Conservation (phyloP, 2,888 invertebrate species). For the Pristionchus mayeri region DNA sequence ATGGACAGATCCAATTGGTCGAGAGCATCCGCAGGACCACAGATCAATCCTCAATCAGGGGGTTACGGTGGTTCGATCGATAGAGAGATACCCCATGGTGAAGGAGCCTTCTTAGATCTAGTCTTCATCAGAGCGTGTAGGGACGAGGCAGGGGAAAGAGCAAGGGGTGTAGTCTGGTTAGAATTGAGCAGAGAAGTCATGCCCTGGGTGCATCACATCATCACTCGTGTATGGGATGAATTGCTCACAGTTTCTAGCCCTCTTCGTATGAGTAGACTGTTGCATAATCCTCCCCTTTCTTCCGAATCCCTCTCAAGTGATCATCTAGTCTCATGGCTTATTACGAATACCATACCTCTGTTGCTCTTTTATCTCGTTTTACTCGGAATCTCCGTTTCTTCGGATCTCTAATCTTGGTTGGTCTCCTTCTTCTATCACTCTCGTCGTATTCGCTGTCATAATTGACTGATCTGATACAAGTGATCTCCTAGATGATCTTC, state of each 20-base stretch:
- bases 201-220: background rate
- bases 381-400: constrained; percentile 7
- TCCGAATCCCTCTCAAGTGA: background rate
- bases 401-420: background rate
- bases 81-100: constrained; percentile 22
- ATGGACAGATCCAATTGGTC: constrained; percentile 38
- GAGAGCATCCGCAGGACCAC: background rate
- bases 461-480: constrained; percentile 4
- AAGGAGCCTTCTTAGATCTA: constrained; percentile 27
- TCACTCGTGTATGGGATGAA: background rate
- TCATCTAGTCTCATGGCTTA: background rate
- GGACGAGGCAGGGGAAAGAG: constrained; percentile 27
- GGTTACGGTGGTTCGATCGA: no score
- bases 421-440: background rate
- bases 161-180: background rate
- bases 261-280: constrained; percentile 12
- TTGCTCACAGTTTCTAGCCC: background rate
- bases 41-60: background rate
- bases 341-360: background rate
- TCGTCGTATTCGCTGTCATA: constrained; percentile 35
- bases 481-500: background rate
- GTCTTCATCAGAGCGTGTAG: constrained; percentile 42
- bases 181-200: constrained; percentile 9
- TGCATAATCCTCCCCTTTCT: background rate
- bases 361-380: background rate